Evolutionary conservation across 1,140 invertebrate genomes (phyloP).

Genomic region (Papilio aristodemus): DNA sequence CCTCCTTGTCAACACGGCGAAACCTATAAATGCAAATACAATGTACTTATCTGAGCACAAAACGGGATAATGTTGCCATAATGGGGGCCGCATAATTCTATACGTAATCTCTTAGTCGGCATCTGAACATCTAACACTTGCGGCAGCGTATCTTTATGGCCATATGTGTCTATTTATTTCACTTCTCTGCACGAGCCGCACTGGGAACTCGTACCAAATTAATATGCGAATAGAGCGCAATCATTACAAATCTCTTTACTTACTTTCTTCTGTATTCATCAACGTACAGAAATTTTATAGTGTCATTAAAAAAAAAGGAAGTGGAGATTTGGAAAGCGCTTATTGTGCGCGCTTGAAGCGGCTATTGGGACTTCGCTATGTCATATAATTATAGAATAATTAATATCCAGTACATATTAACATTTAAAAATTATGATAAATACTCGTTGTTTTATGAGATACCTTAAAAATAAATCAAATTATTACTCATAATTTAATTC

Average conservation of each 20-base stretch:
- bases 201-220: neutral
- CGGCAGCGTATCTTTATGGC: slow-evolving; percentile 14
- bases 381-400: no score
- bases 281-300: no score
- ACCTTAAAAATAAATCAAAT: no score
- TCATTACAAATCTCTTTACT: slow-evolving; percentile 2
- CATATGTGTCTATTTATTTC: neutral
- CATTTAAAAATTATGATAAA: no score
- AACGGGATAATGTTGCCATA: slow-evolving; percentile 20
- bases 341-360: no score
- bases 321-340: no score
- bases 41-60: slow-evolving; percentile 21
- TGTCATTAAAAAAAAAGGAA: neutral
- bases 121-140: slow-evolving; percentile 27
- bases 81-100: slow-evolving; percentile 20
- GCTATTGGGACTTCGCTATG: no score
- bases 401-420: no score
- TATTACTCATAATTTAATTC: no score
- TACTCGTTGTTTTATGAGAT: no score
- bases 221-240: neutral
- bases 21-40: slow-evolving; percentile 25
- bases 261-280: neutral
- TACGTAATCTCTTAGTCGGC: slow-evolving; percentile 22
- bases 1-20: slow-evolving; percentile 4
- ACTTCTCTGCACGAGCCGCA: neutral